phyloP scores from a whole-genome alignment of 2,888 invertebrate species.

The Julus scanicus region DNA sequence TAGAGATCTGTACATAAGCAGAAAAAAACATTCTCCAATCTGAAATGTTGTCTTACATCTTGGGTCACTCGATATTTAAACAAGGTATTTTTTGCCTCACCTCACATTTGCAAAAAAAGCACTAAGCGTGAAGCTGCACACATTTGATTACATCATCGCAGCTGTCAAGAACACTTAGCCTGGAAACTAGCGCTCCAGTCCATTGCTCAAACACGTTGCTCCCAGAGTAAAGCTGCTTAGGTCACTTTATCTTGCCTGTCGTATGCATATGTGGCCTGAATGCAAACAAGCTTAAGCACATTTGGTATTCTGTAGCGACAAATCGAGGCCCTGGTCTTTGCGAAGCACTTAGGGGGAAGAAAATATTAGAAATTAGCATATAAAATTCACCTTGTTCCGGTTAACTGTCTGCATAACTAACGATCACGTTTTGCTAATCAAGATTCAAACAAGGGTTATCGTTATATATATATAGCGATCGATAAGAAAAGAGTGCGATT shows the following conservation, averaged over 20 bases:
- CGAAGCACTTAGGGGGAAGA: not conserved
- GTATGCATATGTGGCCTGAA: conserved; percentile 18
- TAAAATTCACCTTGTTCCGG: not conserved
- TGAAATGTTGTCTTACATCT: too few relatives aligned
- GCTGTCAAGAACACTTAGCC: not conserved
- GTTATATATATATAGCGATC: not conserved
- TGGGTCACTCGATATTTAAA: too few relatives aligned
- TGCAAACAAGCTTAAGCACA: not conserved
- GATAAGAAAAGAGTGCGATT: not conserved
- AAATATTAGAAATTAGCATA: too few relatives aligned
- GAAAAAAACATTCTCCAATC: too few relatives aligned
- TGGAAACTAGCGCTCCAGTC: not conserved
- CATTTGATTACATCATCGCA: conserved; percentile 1
- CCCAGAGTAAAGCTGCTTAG: conserved; percentile 1
- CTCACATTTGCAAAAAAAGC: too few relatives aligned
- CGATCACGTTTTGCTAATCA: not conserved
- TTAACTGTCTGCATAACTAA: not conserved
- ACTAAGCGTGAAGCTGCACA: not conserved
- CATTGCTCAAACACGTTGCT: not conserved
- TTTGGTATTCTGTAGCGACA: too few relatives aligned
- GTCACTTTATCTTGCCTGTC: conserved; percentile 32
- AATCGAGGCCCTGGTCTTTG: too few relatives aligned
- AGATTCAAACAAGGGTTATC: not conserved
- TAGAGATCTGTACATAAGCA: too few relatives aligned
- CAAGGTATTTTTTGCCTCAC: too few relatives aligned